Evolutionary conservation across 2,113 vertebrate genomes (phyloP), one percentile per base, ranked within the genome.

Genomic region (Ellobius talpinus): DNA sequence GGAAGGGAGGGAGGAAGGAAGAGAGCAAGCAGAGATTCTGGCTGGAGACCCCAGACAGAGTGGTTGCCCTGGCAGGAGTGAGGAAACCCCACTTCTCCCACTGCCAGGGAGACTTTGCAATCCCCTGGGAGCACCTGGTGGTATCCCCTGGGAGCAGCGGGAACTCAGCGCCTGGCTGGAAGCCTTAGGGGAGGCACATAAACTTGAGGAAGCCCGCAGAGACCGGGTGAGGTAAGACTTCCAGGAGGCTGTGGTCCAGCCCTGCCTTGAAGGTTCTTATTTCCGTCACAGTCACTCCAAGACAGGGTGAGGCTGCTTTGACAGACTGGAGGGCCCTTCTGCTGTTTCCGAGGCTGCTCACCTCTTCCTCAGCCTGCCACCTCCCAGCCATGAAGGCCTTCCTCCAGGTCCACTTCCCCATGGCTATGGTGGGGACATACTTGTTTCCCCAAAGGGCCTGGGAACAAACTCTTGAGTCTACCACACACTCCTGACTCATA

Each of bases 221-320:
- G 11, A 26, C 17, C 0, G 11, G 0, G 3, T 9, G 29, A 45
- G 17, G 29, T 47, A 1, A 52, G 45, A 33, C 45, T 21, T 52
- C 0, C 10, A 23, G 73, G 16, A 5, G 33, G 77, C 42, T 33
- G 24, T 21, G 65, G 66, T 1, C 0, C 11, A 31, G 73, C 11
- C 23, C 3, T 1, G 36, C 47, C 76, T 23, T 2, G 1, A 17
- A 10, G 70, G 24, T 13, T 65, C 73, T 72, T 55, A 0, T 36
- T 52, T 13, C 0, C 0, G 0, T 42, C 52, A 73, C 45, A 29
- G 24, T 92, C 13, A 3, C 73, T 76, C 52, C 77, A 52, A 55
- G 82, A 33, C 16, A 26, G 65, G 9, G 5, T 5, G n/a, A 55
- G 36, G 31, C 10, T 11, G 19, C 29, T 61, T 82, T 52, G 68